Conservation (phyloP, 1,140 invertebrate genomes). For the Pseudachorutes palmiensis region DNA sequence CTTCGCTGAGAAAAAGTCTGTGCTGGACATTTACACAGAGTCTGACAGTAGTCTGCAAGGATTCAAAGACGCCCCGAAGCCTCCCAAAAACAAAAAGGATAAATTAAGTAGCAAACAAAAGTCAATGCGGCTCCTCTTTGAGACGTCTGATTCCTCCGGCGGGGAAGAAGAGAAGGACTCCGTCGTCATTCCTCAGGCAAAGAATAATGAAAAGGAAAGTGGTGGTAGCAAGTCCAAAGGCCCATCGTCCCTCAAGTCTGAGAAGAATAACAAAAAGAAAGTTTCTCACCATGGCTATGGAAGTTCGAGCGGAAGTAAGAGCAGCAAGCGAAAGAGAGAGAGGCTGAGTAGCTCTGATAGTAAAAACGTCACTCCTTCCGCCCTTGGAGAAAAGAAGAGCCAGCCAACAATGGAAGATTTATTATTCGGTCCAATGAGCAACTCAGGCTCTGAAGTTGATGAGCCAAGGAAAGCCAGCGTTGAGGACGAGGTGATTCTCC, state of each 20-base stretch:
- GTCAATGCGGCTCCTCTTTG: conserved; percentile 28
- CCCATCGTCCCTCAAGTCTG: conserved; percentile 24
- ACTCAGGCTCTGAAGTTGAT: conserved; percentile 30
- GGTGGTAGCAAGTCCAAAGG: conserved; percentile 48
- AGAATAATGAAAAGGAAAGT: conserved; percentile 20
- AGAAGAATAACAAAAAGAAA: conserved; percentile 39
- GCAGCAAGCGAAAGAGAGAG: conserved; percentile 35
- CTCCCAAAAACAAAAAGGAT: conserved; percentile 16
- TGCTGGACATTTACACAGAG: conserved; percentile 28
- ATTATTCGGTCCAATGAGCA: conserved; percentile 33
- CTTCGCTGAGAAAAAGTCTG: background rate
- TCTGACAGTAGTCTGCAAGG: conserved; percentile 28
- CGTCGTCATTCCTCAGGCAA: conserved; percentile 40
- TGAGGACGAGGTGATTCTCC: conserved; percentile 2
- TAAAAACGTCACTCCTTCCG: conserved; percentile 2
- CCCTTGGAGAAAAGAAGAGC: conserved; percentile 23
- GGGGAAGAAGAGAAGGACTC: conserved; percentile 40
- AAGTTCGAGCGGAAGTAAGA: background rate
- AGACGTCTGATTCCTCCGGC: conserved; percentile 28
- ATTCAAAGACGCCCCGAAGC: background rate
- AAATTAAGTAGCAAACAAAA: conserved; percentile 33
- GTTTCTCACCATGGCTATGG: background rate
- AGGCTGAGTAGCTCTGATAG: conserved; percentile 31
- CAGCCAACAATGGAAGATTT: conserved; percentile 26
- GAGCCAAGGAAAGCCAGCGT: conserved; percentile 12